phyloP scores from a whole-genome alignment of 2,888 invertebrate genomes.

The Rhamphomyia laevipes region DNA sequence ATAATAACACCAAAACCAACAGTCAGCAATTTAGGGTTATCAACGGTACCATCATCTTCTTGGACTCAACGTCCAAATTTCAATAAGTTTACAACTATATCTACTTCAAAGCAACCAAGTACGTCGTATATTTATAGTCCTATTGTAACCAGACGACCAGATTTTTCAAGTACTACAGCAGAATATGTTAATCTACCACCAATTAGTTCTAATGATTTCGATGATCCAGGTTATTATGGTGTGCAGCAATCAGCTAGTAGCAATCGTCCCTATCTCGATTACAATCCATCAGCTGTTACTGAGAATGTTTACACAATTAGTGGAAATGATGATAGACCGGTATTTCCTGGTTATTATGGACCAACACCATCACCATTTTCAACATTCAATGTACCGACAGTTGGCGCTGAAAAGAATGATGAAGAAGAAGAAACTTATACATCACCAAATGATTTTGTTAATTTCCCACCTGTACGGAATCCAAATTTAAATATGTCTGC shows the following conservation, averaged over 20 bases:
- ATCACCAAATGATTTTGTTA: constrained; percentile 56
- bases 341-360: constrained; percentile 35
- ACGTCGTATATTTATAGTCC: constrained; percentile 37
- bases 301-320: constrained; percentile 23
- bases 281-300: constrained; percentile 12
- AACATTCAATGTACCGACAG: constrained; percentile 30
- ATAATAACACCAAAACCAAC: constrained; percentile 59
- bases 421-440: constrained; percentile 46
- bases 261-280: constrained; percentile 12
- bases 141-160: constrained; percentile 26
- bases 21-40: constrained; percentile 23
- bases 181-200: constrained; percentile 21
- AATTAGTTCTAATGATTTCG: constrained; percentile 32
- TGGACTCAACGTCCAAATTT: constrained; percentile 19
- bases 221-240: constrained; percentile 36
- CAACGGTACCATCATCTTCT: constrained; percentile 7
- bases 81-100: constrained; percentile 9
- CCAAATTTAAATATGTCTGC: constrained; percentile 65
- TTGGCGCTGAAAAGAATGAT: constrained; percentile 21
- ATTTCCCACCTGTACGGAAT: constrained; percentile 77
- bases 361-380: constrained; percentile 30
- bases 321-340: constrained; percentile 29
- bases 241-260: constrained; percentile 9
- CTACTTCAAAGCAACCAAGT: constrained; percentile 28
- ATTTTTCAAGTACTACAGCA: constrained; percentile 13